Evolutionary conservation across 2,888 invertebrate species (phyloP), one percentile per base, ranked within the genome.

Genomic region (Metacarcinus magister): DNA sequence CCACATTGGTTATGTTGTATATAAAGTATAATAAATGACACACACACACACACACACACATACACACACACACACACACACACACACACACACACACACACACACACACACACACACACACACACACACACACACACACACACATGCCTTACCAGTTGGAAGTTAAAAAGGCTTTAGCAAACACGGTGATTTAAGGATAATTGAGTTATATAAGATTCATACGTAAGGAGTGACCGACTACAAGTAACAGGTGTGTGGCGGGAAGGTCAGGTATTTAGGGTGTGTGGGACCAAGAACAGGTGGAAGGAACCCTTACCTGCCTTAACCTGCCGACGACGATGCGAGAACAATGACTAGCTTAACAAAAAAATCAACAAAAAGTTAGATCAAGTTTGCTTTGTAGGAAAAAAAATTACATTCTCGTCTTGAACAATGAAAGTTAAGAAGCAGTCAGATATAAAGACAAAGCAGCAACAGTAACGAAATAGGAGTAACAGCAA

Each of bases 21-120:
- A 23, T 0, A 90, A 23, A 87, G 39, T 23, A 87, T 39, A 39
- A 39, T 39, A 39, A 39, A 39, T 39, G 39, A 39, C 39, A 39
- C 39, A 39, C 39, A 39, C 1, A 89, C 32, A 89, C 32, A 89
- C 89, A 89, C 44, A 89, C 32, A 89, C 89, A 89, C 44, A 89
- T 39, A 89, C 32, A 89, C 44, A 89, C 89, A 89, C 32, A 89
- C 32, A 89, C 32, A 89, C 32, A 89, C 32, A 89, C 32, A 89
- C 32, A 89, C 44, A 89, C 32, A 89, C 89, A 89, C 44, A 89
- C 32, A 89, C 44, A 89, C 32, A 89, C 44, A 89, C 32, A 89
- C 44, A 67, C 67, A 67, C 67, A 67, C 67, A 67, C 67, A 67
- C 67, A 67, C 67, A 67, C 67, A 67, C 67, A 67, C 67, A 67